phyloP scores from a whole-genome alignment of 1,140 invertebrate genomes.

The Diorhabda carinulata region DNA sequence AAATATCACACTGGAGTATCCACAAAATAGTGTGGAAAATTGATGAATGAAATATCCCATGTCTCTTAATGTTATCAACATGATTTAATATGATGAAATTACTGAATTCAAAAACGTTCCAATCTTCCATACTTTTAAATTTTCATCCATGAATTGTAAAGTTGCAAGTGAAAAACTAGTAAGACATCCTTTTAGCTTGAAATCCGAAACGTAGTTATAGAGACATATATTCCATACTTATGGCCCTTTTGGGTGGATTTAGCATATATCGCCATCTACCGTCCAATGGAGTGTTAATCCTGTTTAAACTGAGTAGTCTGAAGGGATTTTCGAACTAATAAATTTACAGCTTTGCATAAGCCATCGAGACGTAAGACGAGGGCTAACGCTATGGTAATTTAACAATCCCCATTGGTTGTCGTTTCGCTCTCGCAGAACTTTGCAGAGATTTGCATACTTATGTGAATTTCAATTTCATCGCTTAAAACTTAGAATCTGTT shows the following conservation, averaged over 20 bases:
- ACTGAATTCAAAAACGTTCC: too few species aligned
- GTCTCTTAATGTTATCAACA: too few species aligned
- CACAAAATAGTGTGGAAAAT: too few species aligned
- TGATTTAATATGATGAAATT: too few species aligned
- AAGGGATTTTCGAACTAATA: constrained; percentile 42
- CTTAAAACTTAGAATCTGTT: constrained; percentile 9
- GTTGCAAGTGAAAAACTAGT: too few species aligned
- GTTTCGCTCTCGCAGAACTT: constrained; percentile 30
- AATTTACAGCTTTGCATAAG: constrained; percentile 45
- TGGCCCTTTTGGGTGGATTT: constrained; percentile 10
- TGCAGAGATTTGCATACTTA: constrained; percentile 38
- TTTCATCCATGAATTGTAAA: too few species aligned
- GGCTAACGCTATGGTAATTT: constrained; percentile 36
- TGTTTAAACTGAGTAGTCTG: constrained; percentile 38
- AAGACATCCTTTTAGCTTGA: too few species aligned
- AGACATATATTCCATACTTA: constrained; percentile 25
- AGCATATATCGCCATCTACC: constrained; percentile 23
- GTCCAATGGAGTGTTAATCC: constrained; percentile 44
- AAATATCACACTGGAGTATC: too few species aligned
- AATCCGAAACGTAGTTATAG: constrained; percentile 16
- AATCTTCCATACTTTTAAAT: too few species aligned
- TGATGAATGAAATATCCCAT: too few species aligned
- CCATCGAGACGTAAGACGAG: constrained; percentile 37
- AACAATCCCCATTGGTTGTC: constrained; percentile 9
- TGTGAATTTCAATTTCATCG: constrained; percentile 43